Conservation (phyloP, 2,888 invertebrate genomes). For the Noctuana brunneofusca region DNA sequence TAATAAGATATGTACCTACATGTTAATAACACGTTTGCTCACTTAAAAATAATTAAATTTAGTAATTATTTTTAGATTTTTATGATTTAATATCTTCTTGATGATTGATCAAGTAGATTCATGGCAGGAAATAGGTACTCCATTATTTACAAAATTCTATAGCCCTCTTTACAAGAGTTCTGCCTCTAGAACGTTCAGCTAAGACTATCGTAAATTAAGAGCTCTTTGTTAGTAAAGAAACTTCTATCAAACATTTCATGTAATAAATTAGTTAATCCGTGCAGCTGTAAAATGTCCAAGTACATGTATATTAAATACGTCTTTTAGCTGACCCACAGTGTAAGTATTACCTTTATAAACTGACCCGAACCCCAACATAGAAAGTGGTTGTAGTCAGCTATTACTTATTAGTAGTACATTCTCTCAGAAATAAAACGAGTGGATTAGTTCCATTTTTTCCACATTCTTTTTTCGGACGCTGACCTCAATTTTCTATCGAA, state of each 20-base stretch:
- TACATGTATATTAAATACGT: too few species aligned
- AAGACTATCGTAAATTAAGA: constrained; percentile 53
- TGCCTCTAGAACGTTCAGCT: constrained; percentile 39
- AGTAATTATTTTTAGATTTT: too few species aligned
- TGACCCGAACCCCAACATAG: too few species aligned
- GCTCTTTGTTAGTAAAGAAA: constrained; percentile 67
- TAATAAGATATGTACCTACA: too few species aligned
- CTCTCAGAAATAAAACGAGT: neutral
- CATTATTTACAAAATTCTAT: neutral
- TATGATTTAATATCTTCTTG: too few species aligned
- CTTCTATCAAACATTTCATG: constrained; percentile 58
- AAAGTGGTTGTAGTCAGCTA: too few species aligned
- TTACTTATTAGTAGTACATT: neutral
- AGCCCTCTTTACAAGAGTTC: constrained; percentile 4
- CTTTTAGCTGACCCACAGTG: too few species aligned
- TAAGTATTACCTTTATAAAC: too few species aligned
- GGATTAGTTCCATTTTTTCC: neutral
- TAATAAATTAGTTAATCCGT: constrained; percentile 75
- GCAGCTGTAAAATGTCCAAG: too few species aligned
- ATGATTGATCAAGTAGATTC: too few species aligned
- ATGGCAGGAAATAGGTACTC: neutral
- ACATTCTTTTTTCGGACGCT: neutral
- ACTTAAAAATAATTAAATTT: too few species aligned
- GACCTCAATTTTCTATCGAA: constrained; percentile 1
- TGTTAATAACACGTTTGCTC: too few species aligned